Evolutionary conservation across 64 coral and sea anemone species (phyloP).

Genomic region (Porites australiensis): DNA sequence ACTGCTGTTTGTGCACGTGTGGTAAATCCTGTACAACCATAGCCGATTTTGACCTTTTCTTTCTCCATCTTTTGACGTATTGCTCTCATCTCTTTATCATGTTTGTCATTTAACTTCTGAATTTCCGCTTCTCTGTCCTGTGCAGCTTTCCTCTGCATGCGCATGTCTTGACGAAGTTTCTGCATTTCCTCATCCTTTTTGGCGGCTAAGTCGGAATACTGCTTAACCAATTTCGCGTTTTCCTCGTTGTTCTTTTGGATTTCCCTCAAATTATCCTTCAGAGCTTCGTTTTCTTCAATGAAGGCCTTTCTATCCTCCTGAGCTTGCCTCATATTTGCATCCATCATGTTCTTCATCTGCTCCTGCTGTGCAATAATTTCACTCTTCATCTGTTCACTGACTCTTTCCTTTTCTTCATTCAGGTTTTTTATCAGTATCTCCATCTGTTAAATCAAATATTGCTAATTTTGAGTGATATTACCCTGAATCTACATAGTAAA

Average conservation of each 20-base stretch:
- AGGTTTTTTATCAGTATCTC: slow-evolving; percentile 24
- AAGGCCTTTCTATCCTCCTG: slow-evolving; percentile 1
- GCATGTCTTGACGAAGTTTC: neutral
- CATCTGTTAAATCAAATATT: neutral
- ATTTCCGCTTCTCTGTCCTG: neutral
- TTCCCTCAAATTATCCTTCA: neutral
- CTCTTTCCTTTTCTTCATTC: slow-evolving; percentile 15
- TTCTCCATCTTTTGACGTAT: neutral
- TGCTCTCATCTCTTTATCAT: slow-evolving; percentile 3
- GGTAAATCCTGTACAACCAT: neutral
- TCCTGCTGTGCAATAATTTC: neutral
- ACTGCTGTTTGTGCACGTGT: neutral
- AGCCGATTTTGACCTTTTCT: neutral
- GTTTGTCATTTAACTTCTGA: neutral
- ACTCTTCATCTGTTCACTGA: slow-evolving; percentile 1
- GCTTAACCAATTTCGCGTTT: slow-evolving; percentile 25
- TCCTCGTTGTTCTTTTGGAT: neutral
- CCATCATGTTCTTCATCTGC: slow-evolving; percentile 29
- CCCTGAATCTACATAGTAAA: neutral
- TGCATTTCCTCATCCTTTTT: neutral
- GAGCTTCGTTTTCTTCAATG: slow-evolving; percentile 1
- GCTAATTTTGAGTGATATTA: neutral
- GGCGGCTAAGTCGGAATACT: slow-evolving; percentile 1
- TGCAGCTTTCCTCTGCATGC: neutral
- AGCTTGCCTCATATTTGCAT: neutral